Evolutionary conservation across 30 jellyfish, hydroid and myxozoan species (phyloP).

Genomic region (Euphysa ruthae): DNA sequence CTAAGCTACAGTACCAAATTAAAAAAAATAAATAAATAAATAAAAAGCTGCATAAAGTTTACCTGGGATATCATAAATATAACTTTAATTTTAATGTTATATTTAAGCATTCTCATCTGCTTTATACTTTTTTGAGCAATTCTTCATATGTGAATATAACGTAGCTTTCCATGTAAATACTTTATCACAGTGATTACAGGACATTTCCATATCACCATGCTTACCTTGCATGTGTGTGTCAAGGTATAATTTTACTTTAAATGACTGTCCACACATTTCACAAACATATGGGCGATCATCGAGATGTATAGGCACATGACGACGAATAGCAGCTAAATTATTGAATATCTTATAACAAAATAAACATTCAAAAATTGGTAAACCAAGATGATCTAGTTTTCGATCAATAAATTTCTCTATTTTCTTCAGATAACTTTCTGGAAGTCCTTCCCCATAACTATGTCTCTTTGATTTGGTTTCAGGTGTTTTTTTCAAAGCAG

Average conservation of each 20-base stretch:
- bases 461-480: too few species aligned
- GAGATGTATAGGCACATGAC: slow-evolving; percentile 10
- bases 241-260: slow-evolving; percentile 1
- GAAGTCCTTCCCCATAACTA: too few species aligned
- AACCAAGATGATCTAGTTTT: not conserved
- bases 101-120: too few species aligned
- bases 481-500: too few species aligned
- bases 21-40: too few species aligned
- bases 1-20: too few species aligned
- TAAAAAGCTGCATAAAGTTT: too few species aligned
- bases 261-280: slow-evolving; percentile 18
- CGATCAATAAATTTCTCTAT: not conserved
- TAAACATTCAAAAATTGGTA: not conserved
- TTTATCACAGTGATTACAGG: slow-evolving; percentile 3
- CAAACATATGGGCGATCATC: slow-evolving; percentile 22
- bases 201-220: not conserved
- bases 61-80: too few species aligned
- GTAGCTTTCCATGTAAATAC: slow-evolving; percentile 7
- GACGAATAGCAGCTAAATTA: not conserved
- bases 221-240: slow-evolving; percentile 6
- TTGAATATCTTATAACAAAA: slow-evolving; percentile 9
- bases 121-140: not conserved
- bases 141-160: slow-evolving; percentile 5
- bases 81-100: too few species aligned
- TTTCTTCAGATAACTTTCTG: not conserved